Base-by-base conservation (phyloP, 2,888 invertebrate genomes). In the Brenthis hecate region DNA sequence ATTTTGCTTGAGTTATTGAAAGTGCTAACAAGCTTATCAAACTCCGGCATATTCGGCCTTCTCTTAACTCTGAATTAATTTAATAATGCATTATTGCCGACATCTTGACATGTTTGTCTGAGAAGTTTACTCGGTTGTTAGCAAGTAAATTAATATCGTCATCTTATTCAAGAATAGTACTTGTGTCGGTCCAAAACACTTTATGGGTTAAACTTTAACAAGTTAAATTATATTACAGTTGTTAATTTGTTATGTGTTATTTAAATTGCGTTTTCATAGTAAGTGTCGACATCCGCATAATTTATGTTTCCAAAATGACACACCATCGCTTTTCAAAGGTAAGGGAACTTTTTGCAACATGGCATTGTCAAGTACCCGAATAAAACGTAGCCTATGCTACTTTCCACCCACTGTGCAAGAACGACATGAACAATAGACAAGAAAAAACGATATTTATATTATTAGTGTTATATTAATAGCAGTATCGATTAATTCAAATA, bases 41-140 rank as follows among this genome's bases (percentile, higher is more conserved):
- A 55, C 28, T 56, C 36, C 28, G 48, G 48, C 60, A 61, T 61
- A 61, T 66, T 55, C 48, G 50, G 55, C 50, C 16, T 32, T 56
- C 54, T 66, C 48, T 47, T 32, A 56, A 60, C 54, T 66, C 36
- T 32, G 48, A 61, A 60, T 66, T 61, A 66, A 66, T 66, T 66
- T 61, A 32, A 66, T 66, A 66, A 61, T 66, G 50, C 66, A 66
- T 55, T 61, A 66, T 36, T 60, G 66, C 55, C 66, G 32, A 58
- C 60, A 50, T 66, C 60, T 66, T 55, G 48, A 60, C 66, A 48
- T 60, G 36, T 66, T 55, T 16, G 55, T 50, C 32, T 50, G 60
- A 53, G 32, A 55, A 60, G 55, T 32, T 61, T 16, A 66, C 50
- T 47, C n/a, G 55, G 61, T 61, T 61, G 58, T 55, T 54, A 16